A percentile compares a stretch with the other conserved stretches of the same genome.
phyloP scores from a whole-genome alignment of 1,140 invertebrate genomes.

The Drosophila simulans region DNA sequence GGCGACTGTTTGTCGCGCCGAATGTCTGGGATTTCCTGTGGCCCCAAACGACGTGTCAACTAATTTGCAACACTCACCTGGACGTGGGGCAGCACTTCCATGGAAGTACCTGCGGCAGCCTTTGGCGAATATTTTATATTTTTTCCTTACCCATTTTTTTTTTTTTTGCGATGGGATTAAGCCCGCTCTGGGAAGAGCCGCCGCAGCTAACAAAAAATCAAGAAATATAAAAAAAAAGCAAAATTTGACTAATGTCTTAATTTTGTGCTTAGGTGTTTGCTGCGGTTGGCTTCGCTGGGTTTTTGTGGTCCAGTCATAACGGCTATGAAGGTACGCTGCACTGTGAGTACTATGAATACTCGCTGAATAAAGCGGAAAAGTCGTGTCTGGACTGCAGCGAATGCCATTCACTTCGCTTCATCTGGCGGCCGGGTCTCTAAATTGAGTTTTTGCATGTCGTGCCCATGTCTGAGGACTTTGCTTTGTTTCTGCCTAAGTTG shows the following conservation, averaged over 20 bases:
- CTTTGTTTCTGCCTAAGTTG: conserved; percentile 27
- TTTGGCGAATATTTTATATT: conserved; percentile 37
- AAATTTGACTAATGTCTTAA: conserved; percentile 81
- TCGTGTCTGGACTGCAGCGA: conserved; percentile 74
- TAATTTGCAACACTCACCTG: conserved; percentile 80
- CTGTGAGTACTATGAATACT: conserved; percentile 2
- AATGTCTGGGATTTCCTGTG: conserved; percentile 54
- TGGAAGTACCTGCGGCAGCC: conserved; percentile 77
- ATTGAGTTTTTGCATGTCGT: conserved; percentile 81
- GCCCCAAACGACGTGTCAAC: conserved; percentile 73
- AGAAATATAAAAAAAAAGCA: background rate
- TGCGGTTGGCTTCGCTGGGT: conserved; percentile 46
- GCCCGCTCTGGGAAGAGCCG: conserved; percentile 26
- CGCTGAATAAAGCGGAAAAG: conserved; percentile 25
- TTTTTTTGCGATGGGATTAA: conserved; percentile 66
- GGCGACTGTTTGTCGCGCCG: conserved; percentile 70
- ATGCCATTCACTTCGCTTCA: conserved; percentile 82
- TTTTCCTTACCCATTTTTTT: conserved; percentile 4
- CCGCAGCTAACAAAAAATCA: conserved; percentile 4
- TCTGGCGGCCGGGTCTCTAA: conserved; percentile 61
- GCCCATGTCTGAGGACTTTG: conserved; percentile 59
- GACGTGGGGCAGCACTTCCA: conserved; percentile 59
- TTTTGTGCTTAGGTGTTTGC: conserved; percentile 73
- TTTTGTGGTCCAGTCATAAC: conserved; percentile 18
- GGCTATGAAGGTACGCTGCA: conserved; percentile 31